Evolutionary conservation across 2,888 invertebrate genomes (phyloP), one percentile per base, ranked within the genome.

Genomic region (Zaprionus lineosus): DNA sequence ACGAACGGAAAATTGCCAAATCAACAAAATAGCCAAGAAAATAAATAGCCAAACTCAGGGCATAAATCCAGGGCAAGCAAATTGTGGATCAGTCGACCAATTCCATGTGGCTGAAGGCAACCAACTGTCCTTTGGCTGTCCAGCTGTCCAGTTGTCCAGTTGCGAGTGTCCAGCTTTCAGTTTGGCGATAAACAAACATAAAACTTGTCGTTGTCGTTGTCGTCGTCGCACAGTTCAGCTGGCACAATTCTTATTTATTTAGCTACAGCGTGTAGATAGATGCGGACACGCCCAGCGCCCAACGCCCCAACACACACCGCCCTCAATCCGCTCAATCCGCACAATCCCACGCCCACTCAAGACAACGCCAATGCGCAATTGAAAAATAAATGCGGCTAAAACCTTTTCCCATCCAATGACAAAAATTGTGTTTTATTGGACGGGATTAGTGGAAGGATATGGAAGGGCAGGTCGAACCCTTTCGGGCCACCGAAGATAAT

Each of bases 131-230:
- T 41, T 33, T 39, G 18, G n/a, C 12, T 12, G 6, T 51, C 39
- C 18, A n/a, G 19, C 34, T 53, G 36, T 41, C 48, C 43, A 16
- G 31, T 28, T 55, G 39, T 67, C 68, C 64, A 50, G 59, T 39
- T 39, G 78, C 78, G 79, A 84, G 83, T 84, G 81, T 82, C 83
- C 81, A 71, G 84, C 78, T 74, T 74, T 67, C 78, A 37, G 65
- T 68, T 68, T 58, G 52, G 66, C 79, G 81, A 82, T 82, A 82
- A 82, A 84, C 81, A 82, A 84, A 74, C 81, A 81, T 81, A 84
- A 82, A 82, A 74, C 60, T 82, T 72, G 82, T 82, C 72, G 57
- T 69, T 51, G 47, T 57, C 56, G 60, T 52, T 52, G 61, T 59
- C 62, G 72, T 33, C 52, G 57, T 68, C 56, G 55, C 83, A 72